Percentiles rank a stretch among this genome's conserved stretches.
Conservation (phyloP, 1,140 invertebrate species). For the Pseudomyrmex flavicornis region DNA sequence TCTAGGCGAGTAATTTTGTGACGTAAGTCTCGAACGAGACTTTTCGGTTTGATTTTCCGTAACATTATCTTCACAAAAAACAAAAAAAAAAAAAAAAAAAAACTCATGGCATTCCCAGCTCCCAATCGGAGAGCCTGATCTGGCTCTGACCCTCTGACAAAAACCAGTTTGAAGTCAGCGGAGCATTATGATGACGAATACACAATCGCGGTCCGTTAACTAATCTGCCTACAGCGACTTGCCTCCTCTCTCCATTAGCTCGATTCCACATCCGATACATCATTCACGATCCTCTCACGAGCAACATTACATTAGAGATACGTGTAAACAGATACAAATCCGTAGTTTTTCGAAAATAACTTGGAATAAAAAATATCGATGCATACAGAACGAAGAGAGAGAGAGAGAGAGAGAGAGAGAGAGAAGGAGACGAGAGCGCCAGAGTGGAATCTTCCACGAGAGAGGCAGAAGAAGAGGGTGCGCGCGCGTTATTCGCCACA, state of each 20-base stretch:
- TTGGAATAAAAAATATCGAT: neutral
- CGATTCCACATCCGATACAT: conserved; percentile 76
- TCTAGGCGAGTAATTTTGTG: neutral
- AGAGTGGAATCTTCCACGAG: neutral
- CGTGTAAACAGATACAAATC: neutral
- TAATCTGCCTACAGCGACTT: conserved; percentile 74
- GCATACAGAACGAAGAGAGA: neutral
- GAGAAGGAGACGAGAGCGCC: neutral
- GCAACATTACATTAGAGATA: neutral
- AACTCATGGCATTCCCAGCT: conserved; percentile 3
- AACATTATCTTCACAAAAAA: neutral
- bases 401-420: neutral
- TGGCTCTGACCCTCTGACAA: conserved; percentile 47
- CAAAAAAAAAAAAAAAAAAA: neutral
- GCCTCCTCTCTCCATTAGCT: conserved; percentile 72
- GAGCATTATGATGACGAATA: conserved; percentile 78
- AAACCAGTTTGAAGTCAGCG: conserved; percentile 77
- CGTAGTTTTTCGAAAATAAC: neutral
- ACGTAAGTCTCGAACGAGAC: conserved; percentile 17
- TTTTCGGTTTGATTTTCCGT: conserved; percentile 29
- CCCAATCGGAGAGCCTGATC: conserved; percentile 20
- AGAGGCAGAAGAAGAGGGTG: conserved; percentile 36
- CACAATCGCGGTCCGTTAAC: conserved; percentile 74
- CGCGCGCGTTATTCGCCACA: conserved; percentile 3
- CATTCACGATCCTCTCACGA: conserved; percentile 46